Evolutionary conservation across 30 jellyfish, hydroid and myxozoan genomes (phyloP).

Genomic region (Mastigias papua): DNA sequence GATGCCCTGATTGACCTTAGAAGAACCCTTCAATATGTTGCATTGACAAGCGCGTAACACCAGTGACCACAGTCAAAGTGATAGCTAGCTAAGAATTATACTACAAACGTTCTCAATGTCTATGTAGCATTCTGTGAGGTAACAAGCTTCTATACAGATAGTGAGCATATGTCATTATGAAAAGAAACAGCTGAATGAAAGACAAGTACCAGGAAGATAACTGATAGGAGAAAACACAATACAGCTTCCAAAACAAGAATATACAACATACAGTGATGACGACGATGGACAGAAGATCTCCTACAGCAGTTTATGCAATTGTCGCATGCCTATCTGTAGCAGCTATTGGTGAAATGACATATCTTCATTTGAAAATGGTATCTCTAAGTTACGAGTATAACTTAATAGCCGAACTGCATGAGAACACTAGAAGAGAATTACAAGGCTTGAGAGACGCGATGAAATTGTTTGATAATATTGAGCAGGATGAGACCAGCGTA

Average conservation of each 20-base stretch:
- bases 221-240: too few relatives aligned
- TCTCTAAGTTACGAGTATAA: not conserved
- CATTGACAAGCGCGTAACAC: not conserved
- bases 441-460: not conserved
- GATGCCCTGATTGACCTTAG: not conserved
- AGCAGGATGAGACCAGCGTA: not conserved
- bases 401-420: not conserved
- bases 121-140: too few relatives aligned
- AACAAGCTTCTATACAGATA: too few relatives aligned
- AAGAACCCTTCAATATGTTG: not conserved
- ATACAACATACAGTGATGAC: not conserved
- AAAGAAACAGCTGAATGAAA: too few relatives aligned
- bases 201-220: too few relatives aligned
- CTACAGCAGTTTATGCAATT: not conserved
- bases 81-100: too few relatives aligned
- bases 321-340: not conserved
- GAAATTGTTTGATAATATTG: not conserved
- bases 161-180: too few relatives aligned
- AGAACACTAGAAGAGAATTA: not conserved
- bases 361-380: conserved; percentile 10
- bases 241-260: too few relatives aligned
- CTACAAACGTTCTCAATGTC: too few relatives aligned
- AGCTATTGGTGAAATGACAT: not conserved
- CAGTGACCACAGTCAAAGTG: not conserved
- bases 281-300: not conserved